phyloP scores from a whole-genome alignment of 2,113 vertebrate genomes.

The Phalacrocorax pelagicus region DNA sequence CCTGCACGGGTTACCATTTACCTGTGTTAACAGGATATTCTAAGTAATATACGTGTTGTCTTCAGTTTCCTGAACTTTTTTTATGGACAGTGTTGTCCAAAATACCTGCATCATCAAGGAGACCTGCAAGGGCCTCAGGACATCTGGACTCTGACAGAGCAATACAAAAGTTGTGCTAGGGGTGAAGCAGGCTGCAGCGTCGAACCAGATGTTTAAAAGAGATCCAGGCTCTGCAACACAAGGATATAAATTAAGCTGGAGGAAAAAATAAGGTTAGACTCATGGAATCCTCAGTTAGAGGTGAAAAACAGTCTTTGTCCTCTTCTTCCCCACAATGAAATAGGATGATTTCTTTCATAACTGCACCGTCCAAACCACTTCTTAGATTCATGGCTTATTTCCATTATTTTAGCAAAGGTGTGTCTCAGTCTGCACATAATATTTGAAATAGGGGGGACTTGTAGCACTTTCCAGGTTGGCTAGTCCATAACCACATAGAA shows the following conservation, averaged over 20 bases:
- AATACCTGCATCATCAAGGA: not conserved
- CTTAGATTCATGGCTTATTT: not conserved
- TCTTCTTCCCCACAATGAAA: not conserved
- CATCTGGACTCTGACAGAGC: not conserved
- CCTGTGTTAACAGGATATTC: not conserved
- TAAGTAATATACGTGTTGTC: not conserved
- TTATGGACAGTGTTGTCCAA: not conserved
- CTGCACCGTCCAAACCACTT: not conserved
- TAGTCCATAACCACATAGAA: not conserved
- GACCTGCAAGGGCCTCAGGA: not conserved
- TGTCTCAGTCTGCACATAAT: not conserved
- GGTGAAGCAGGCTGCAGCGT: not conserved
- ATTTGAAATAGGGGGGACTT: not conserved
- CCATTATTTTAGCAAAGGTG: conserved; percentile 10
- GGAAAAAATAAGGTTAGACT: not conserved
- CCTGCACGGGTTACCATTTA: not conserved
- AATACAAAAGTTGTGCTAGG: not conserved
- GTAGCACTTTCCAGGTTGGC: not conserved
- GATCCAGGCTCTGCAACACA: not conserved
- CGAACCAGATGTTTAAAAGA: not conserved
- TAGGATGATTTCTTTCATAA: not conserved
- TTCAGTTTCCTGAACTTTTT: not conserved
- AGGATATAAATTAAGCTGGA: not conserved
- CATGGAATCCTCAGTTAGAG: not conserved
- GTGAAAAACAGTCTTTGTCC: not conserved